Conservation (phyloP, 2,113 vertebrate genomes). For the Seriola dumerili region DNA sequence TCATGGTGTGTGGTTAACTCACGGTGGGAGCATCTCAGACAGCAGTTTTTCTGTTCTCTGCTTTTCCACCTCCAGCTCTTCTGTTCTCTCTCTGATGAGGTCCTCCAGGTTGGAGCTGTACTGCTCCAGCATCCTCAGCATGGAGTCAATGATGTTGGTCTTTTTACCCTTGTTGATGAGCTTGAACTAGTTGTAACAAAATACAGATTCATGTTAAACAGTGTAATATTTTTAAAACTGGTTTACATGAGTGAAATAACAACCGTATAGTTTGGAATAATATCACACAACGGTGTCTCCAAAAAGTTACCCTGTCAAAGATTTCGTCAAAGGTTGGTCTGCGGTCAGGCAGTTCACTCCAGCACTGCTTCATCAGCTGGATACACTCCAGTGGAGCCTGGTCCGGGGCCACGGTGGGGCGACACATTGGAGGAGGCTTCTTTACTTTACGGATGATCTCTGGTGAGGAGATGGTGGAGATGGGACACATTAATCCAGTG, state of each 20-base stretch:
- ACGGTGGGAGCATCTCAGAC: slow-evolving; percentile 94
- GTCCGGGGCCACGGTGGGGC: slow-evolving; percentile 90
- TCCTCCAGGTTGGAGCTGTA: slow-evolving; percentile 97
- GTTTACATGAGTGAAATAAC: background rate
- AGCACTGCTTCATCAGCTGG: slow-evolving; percentile 96
- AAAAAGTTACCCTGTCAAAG: slow-evolving; percentile 87
- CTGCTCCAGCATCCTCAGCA: slow-evolving; percentile 95
- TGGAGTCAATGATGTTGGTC: slow-evolving; percentile 96
- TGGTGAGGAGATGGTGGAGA: slow-evolving; percentile 63
- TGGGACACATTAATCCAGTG: background rate
- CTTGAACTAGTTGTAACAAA: slow-evolving; percentile 87
- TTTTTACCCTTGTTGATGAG: slow-evolving; percentile 95
- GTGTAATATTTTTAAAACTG: background rate
- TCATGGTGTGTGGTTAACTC: slow-evolving; percentile 76
- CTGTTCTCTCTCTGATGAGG: slow-evolving; percentile 91
- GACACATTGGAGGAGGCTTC: slow-evolving; percentile 91
- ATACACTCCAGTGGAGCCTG: slow-evolving; percentile 91
- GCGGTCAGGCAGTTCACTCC: slow-evolving; percentile 90
- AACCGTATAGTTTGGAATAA: background rate
- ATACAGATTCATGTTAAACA: background rate
- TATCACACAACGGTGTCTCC: background rate
- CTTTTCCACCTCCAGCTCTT: slow-evolving; percentile 95
- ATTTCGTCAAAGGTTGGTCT: slow-evolving; percentile 91
- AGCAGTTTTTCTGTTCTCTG: slow-evolving; percentile 95
- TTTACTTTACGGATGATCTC: slow-evolving; percentile 94